Conservation (phyloP, 2,113 vertebrate genomes). For the Pristiophorus japonicus region DNA sequence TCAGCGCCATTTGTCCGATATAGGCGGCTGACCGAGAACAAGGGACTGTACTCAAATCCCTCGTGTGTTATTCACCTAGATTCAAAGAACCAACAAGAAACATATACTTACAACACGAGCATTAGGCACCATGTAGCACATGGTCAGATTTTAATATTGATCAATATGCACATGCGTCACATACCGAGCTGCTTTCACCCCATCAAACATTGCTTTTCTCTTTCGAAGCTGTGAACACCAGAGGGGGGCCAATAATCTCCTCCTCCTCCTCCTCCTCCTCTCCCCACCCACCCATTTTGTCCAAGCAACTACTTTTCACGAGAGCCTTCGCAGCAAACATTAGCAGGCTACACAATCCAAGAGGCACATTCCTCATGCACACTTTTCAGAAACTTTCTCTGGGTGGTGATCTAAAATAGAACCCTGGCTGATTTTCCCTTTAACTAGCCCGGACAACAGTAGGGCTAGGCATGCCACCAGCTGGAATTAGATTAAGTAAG, state of each 20-base stretch:
- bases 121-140: neutral
- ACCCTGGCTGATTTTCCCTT: neutral
- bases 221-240: neutral
- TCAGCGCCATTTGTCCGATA: neutral
- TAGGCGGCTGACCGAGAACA: neutral
- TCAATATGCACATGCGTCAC: neutral
- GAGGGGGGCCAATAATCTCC: neutral
- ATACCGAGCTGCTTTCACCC: neutral
- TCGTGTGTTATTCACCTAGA: no score
- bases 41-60: neutral
- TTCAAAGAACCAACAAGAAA: neutral
- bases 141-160: neutral
- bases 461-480: neutral
- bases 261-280: no score
- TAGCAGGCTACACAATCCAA: neutral
- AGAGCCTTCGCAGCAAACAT: neutral
- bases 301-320: neutral
- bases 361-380: neutral
- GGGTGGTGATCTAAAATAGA: neutral
- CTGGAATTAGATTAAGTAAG: neutral
- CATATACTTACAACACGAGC: neutral
- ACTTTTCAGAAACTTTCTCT: neutral
- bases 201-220: neutral
- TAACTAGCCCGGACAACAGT: neutral
- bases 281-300: neutral